Evolutionary conservation across 2,797 vertebrate species (phyloP).

Genomic region (Antennarius maculatus): DNA sequence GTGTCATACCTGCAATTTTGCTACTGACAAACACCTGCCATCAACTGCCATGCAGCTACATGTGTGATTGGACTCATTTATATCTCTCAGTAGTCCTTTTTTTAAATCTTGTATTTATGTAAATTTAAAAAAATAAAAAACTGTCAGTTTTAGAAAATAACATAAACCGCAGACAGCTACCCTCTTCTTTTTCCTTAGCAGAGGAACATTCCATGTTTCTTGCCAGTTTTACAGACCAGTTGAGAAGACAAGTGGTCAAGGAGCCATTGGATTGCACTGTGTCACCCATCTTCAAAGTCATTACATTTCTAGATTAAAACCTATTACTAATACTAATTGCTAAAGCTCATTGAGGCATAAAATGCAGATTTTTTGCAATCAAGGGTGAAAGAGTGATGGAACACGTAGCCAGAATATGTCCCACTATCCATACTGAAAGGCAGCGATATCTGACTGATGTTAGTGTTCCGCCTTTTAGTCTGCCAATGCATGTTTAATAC

Average conservation of each 20-base stretch:
- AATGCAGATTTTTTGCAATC: constrained; percentile 60
- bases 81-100: too few species aligned
- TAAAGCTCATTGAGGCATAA: constrained; percentile 58
- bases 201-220: neutral
- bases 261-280: constrained; percentile 41
- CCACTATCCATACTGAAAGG: neutral
- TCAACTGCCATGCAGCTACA: too few species aligned
- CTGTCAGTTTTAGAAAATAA: neutral
- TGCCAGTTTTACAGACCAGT: constrained; percentile 18
- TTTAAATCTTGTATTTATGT: neutral
- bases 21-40: too few species aligned
- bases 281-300: constrained; percentile 64
- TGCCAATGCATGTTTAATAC: constrained; percentile 29
- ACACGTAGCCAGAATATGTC: constrained; percentile 26
- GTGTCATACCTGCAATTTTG: too few species aligned
- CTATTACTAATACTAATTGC: constrained; percentile 69
- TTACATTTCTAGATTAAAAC: constrained; percentile 63
- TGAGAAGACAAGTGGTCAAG: constrained; percentile 50
- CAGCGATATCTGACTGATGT: constrained; percentile 24
- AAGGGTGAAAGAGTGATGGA: constrained; percentile 44
- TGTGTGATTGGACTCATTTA: too few species aligned
- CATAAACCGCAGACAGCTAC: neutral
- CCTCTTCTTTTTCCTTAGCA: neutral
- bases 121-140: neutral
- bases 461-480: constrained; percentile 35